Evolutionary conservation across 2,797 vertebrate genomes (phyloP), one percentile per base, ranked within the genome.

Genomic region (Distichodus sexfasciatus): DNA sequence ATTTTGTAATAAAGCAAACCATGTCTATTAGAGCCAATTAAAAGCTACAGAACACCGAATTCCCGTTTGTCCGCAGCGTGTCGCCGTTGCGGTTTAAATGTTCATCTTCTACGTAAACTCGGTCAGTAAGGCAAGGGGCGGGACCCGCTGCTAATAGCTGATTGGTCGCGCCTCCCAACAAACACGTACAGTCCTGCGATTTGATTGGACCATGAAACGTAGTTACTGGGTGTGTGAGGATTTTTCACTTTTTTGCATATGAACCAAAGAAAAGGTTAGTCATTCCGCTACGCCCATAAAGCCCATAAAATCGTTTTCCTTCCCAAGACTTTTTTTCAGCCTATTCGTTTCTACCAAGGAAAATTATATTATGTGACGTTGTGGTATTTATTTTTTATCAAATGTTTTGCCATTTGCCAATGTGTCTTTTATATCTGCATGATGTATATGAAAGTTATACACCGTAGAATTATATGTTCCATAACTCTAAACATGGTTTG

Each of bases 101-200:
- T 3, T 35, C 14, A 26, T 6, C 36, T 1, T 54, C 8, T 29
- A 1, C 12, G 29, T 36, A 36, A 76, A 58, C 26, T 50, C 28
- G 31, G 65, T 59, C 51, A 66, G 51, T 63, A 43, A 63, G 46
- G 28, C 57, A 24, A 38, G 33, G 50, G 73, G 66, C 54, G 76
- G 72, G 69, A 14, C 17, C 28, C 6, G 2, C 23, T 68, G 24
- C 6, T 50, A 2, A 57, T 59, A 41, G 29, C 41, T 66, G 70
- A 74, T 76, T 80, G 76, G 76, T 76, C 76, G 58, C 70, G 55
- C 73, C 76, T 78, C 55, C 71, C 7, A 31, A n/a, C 21, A 11
- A 10, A 17, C 8, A 3, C 8, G 35, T 51, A 19, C 17, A 19
- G 4, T 23, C 35, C 44, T 6, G 21, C 8, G 17, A 57, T 60